Percentiles rank a stretch among this genome's conserved stretches.
Conservation (phyloP, 2,797 vertebrate genomes). For the Columba guinea region DNA sequence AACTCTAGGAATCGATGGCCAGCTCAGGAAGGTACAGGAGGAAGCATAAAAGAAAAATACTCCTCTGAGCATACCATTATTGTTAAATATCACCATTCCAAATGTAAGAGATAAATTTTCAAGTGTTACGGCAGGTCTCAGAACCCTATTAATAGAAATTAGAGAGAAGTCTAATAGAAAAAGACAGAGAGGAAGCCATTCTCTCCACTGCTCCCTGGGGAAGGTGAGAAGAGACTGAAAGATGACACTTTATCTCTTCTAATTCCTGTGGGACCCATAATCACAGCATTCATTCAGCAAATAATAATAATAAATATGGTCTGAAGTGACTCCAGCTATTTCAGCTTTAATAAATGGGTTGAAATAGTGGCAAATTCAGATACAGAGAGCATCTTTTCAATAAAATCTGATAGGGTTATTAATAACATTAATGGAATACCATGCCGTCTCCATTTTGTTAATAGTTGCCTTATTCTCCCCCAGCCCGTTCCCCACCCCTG, state of each 20-base stretch:
- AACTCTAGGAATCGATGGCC: slow-evolving; percentile 25
- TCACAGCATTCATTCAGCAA: slow-evolving; percentile 78
- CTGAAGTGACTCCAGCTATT: slow-evolving; percentile 79
- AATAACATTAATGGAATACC: slow-evolving; percentile 81
- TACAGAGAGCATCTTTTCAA: slow-evolving; percentile 81
- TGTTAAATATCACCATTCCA: slow-evolving; percentile 72
- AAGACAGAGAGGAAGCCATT: slow-evolving; percentile 58
- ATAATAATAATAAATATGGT: slow-evolving; percentile 81
- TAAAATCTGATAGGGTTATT: slow-evolving; percentile 83
- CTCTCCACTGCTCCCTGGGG: slow-evolving; percentile 56
- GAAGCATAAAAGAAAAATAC: slow-evolving; percentile 51
- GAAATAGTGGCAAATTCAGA: slow-evolving; percentile 80
- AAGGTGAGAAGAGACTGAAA: slow-evolving; percentile 62
- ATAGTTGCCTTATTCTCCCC: slow-evolving; percentile 41
- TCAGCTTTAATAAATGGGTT: slow-evolving; percentile 81
- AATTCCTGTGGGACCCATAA: slow-evolving; percentile 59
- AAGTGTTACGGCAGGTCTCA: slow-evolving; percentile 56
- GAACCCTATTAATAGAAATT: slow-evolving; percentile 58
- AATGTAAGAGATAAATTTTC: slow-evolving; percentile 68
- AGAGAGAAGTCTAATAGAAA: slow-evolving; percentile 58
- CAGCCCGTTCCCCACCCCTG: not conserved
- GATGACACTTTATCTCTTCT: slow-evolving; percentile 60
- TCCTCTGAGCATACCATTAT: slow-evolving; percentile 55
- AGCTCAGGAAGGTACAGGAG: not conserved
- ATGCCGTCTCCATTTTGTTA: slow-evolving; percentile 43